phyloP scores from a whole-genome alignment of 2,797 vertebrate species.

The Eulemur rubriventer region DNA sequence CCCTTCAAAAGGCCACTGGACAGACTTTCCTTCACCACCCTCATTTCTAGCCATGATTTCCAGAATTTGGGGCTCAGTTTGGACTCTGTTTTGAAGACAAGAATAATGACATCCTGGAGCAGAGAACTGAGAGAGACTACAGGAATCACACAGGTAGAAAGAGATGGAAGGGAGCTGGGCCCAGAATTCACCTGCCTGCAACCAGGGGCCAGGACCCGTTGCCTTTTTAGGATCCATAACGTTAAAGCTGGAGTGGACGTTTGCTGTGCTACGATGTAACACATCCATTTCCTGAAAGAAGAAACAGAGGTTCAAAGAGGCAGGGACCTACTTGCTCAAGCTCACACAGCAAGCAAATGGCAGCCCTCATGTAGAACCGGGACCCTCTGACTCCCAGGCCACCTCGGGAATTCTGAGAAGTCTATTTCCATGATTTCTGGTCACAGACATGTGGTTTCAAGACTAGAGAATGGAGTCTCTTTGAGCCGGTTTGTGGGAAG shows the following conservation, averaged over 20 bases:
- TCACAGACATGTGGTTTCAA: not conserved
- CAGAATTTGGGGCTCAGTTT: not conserved
- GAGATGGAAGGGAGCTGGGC: not conserved
- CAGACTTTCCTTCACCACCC: not conserved
- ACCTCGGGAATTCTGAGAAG: not conserved
- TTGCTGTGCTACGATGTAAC: not conserved
- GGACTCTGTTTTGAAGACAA: not conserved
- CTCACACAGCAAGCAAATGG: not conserved
- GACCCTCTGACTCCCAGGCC: not conserved
- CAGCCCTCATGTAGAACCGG: not conserved
- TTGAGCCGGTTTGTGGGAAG: not conserved
- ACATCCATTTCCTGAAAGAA: not conserved
- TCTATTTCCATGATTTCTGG: not conserved
- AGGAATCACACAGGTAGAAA: not conserved
- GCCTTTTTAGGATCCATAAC: not conserved
- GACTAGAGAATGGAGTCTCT: not conserved
- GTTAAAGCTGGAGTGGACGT: not conserved
- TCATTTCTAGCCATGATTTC: not conserved
- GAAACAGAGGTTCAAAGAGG: not conserved
- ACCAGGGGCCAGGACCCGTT: not conserved
- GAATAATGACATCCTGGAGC: not conserved
- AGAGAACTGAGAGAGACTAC: not conserved
- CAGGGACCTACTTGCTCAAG: not conserved
- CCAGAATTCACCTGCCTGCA: not conserved
- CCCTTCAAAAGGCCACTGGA: not conserved